Evolutionary conservation across 2,888 invertebrate genomes (phyloP).

Genomic region (Cosmopolites sordidus): DNA sequence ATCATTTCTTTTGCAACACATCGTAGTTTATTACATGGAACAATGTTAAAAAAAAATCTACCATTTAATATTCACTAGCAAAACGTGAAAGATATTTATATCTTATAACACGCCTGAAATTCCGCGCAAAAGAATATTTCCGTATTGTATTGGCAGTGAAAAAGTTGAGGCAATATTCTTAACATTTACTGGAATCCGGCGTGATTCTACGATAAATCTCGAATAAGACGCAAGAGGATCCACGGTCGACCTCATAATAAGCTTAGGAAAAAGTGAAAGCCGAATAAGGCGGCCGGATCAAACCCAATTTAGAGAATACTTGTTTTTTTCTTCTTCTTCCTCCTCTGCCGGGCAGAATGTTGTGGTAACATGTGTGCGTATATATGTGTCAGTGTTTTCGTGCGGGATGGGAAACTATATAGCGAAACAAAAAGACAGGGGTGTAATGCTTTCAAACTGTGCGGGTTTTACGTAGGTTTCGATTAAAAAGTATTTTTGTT

Average conservation of each 20-base stretch:
- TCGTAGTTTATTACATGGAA: too few species aligned
- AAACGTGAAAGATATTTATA: too few species aligned
- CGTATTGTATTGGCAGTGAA: background rate
- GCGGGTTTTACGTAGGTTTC: too few species aligned
- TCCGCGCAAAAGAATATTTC: too few species aligned
- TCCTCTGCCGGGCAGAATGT: constrained; percentile 6
- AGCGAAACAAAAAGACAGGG: background rate
- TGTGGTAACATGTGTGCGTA: constrained; percentile 13
- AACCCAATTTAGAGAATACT: constrained; percentile 17
- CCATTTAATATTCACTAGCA: too few species aligned
- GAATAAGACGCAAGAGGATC: constrained; percentile 11
- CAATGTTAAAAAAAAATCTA: too few species aligned
- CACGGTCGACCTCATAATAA: constrained; percentile 17
- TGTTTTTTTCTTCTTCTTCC: constrained; percentile 5
- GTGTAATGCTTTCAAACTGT: too few species aligned
- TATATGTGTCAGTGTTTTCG: constrained; percentile 7
- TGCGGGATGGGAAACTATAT: constrained; percentile 4
- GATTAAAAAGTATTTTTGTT: too few species aligned
- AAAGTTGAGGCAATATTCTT: background rate
- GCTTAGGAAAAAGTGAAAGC: constrained; percentile 16
- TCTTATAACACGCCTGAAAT: too few species aligned
- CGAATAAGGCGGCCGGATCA: constrained; percentile 10
- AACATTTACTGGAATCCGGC: constrained; percentile 14
- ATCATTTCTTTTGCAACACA: too few species aligned
- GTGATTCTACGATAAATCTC: constrained; percentile 14